Evolutionary conservation across 2,797 vertebrate species (phyloP), one percentile per base, ranked within the genome.

Genomic region (Fistularia commersonii): DNA sequence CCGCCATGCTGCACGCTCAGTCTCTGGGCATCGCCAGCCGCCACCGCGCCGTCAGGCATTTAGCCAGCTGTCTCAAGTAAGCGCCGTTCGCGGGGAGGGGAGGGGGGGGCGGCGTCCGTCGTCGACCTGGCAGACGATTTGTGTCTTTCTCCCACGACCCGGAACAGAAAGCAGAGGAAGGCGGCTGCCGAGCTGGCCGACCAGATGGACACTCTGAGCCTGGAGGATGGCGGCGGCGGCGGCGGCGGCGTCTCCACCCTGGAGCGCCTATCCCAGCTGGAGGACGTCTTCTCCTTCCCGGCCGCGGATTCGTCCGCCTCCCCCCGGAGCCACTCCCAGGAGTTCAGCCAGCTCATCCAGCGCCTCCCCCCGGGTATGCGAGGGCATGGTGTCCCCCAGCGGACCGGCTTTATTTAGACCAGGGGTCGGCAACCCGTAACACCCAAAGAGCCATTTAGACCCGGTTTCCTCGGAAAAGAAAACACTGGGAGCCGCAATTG

Each of bases 1-100:
- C 93, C 0, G 93, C 94, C 0, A 92, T 90, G 87, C 84, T 98
- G 1, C 90, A 97, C 37, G 73, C 83, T 0, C 89, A 96, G 70
- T 93, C 94, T 0, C 61, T 96, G 36, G 91, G 93, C 0, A 56
- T 96, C 78, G 91, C 93, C 7, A 83, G 87, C 41, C 92, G 93
- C 5, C 95, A 98, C 69, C 91, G 93, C 55, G 91, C 94, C 55
- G 87, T 91, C 59, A 81, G 90, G 3, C 80, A 92, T 66, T 65
- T 95, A 54, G 83, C 89, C 72, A 89, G 69, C 56, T 89, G 80
- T 74, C 84, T 94, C 11, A 89, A 84, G 96, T 96, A 77, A 85
- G 91, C 32, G 10, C 3, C 6, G 37, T 13, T 23, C 4, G 12
- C 31, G 11, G 13, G 15, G 0, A 6, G 9, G 10, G 8, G 12